Evolutionary conservation across 2,888 invertebrate species (phyloP).

Genomic region (Spisula subtruncata): DNA sequence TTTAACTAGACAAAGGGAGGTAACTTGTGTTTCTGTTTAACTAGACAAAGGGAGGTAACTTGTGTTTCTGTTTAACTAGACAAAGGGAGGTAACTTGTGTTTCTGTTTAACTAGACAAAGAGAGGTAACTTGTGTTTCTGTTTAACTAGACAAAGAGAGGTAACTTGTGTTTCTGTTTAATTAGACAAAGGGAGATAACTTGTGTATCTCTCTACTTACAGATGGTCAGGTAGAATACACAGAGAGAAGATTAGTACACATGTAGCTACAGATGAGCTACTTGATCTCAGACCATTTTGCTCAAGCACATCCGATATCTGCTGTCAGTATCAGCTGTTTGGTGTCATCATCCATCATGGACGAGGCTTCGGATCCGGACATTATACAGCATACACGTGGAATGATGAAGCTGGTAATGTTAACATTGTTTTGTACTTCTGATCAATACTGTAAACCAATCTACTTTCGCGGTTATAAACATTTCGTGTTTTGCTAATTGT

Average conservation of each 20-base stretch:
- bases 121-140: neutral
- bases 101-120: neutral
- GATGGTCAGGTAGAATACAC: constrained; percentile 86
- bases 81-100: neutral
- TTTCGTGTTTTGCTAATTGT: too few species aligned
- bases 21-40: too few species aligned
- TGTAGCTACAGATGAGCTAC: constrained; percentile 83
- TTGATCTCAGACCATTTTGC: constrained; percentile 85
- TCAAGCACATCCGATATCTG: constrained; percentile 30
- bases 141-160: neutral
- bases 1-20: too few species aligned
- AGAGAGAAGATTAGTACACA: constrained; percentile 86
- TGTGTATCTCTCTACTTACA: constrained; percentile 55
- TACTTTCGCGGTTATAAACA: too few species aligned
- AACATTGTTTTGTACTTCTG: too few species aligned
- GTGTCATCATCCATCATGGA: constrained; percentile 87
- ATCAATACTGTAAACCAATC: too few species aligned
- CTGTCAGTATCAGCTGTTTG: constrained; percentile 81
- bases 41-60: too few species aligned
- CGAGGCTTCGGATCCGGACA: constrained; percentile 87
- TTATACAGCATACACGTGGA: constrained; percentile 87
- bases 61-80: neutral
- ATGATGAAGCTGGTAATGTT: constrained; percentile 81
- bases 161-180: neutral
- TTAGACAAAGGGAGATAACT: neutral